Base-by-base conservation (phyloP, 2,797 vertebrate species). In the Halcyon smyrnensis region DNA sequence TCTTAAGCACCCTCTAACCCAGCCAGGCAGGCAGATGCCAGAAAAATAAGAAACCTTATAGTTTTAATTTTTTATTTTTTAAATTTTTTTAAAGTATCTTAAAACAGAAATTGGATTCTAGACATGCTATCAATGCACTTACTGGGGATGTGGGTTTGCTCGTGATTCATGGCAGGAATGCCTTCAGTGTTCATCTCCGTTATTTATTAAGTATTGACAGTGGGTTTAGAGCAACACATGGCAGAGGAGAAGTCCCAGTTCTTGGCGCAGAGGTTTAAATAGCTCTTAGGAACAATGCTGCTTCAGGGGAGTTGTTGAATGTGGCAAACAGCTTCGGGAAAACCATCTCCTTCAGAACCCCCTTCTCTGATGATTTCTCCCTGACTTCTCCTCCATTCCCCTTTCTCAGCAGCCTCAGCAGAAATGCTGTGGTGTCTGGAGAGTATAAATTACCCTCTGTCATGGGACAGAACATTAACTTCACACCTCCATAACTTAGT, bases 201-300 rank as follows among this genome's bases (percentile, higher is more conserved):
- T 95, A 92, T 95, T 96, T 96, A 93, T 87, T 57, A 81, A 84
- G 80, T 76, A 94, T 65, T 88, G 95, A 84, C 83, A 94, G 85
- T 34, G 75, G 41, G 86, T 73, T 95, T 16, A 48, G 86, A 94
- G 84, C 70, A 75, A 86, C 87, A 67, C 64, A 37, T 50, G 60
- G 68, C 78, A 80, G 50, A 86, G 71, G 39, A 93, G 81, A 80
- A 85, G 89, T 20, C 77, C 51, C 50, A 56, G 54, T 21, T 62
- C 82, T 78, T 69, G 32, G 43, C 6, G 1, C 79, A 48, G 63
- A 34, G 62, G 27, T 88, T 89, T 69, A 54, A 92, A 59, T 3
- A 56, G 59, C 76, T 86, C 41, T 50, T 23, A 41, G 80, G 62
- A 94, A 82, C 41, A n/a, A 2, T 3, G 65, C 20, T 86, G 50